Evolutionary conservation across 2,888 invertebrate species (phyloP).

Genomic region (Ellobium chinense): DNA sequence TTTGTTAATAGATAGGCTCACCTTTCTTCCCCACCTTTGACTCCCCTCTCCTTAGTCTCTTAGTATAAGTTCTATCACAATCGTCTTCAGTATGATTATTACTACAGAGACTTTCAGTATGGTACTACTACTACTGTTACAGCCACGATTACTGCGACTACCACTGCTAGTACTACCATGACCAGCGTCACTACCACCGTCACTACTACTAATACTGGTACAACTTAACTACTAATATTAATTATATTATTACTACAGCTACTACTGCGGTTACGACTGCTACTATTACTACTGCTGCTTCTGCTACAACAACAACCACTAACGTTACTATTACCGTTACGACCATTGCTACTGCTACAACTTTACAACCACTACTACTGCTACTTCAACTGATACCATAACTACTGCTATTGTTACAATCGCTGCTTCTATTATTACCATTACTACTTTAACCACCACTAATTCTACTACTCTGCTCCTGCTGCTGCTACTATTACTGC

Average conservation of each 20-base stretch:
- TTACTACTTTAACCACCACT: not conserved
- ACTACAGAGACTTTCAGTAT: not conserved
- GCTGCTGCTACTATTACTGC: not conserved
- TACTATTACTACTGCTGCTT: too few species aligned
- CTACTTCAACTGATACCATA: not conserved
- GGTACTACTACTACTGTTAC: not conserved
- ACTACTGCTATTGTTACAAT: too few species aligned
- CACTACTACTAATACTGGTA: not conserved
- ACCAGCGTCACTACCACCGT: not conserved
- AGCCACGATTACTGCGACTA: not conserved
- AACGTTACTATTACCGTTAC: not conserved
- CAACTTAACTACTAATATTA: not conserved
- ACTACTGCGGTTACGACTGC: not conserved
- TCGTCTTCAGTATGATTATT: not conserved
- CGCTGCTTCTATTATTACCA: not conserved
- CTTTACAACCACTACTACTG: not conserved
- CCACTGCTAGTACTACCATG: not conserved
- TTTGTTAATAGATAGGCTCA: too few species aligned
- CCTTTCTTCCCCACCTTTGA: too few species aligned
- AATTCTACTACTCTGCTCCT: not conserved
- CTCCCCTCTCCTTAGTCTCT: too few species aligned
- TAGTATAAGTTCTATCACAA: not conserved
- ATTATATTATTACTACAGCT: not conserved
- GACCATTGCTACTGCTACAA: not conserved
- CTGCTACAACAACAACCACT: too few species aligned